These are phyloP conservation scores for Seira musarum DNA, from an alignment of 2,888 invertebrate species.

Conservation along the genomic window DNA sequence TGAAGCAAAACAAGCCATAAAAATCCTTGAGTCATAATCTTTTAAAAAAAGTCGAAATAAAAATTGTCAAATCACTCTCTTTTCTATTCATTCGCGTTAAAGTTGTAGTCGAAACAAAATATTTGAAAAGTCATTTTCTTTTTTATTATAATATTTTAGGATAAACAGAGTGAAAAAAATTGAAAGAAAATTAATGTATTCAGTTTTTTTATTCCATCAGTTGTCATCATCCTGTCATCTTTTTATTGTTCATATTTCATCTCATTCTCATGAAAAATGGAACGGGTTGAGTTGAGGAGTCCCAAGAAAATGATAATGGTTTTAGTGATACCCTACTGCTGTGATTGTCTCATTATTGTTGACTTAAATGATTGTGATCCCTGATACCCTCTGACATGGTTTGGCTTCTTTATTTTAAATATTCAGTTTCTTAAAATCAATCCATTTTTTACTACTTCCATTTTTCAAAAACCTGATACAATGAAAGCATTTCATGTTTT, in stretches of 20 bases:
- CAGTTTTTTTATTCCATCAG: not conserved
- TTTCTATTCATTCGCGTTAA: not conserved
- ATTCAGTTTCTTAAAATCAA: conserved; percentile 1
- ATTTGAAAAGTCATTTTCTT: not conserved
- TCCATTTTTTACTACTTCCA: not conserved
- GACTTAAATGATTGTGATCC: not conserved
- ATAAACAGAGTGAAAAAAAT: conserved; percentile 12
- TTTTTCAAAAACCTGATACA: no score
- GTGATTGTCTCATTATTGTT: not conserved
- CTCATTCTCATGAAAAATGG: conserved; percentile 3
- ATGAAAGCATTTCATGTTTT: not conserved
- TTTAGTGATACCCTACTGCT: not conserved
- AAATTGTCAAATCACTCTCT: conserved; percentile 44
- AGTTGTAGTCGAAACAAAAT: not conserved
- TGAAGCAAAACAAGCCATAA: conserved; percentile 2
- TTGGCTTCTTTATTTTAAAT: conserved; percentile 4
- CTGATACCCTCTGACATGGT: conserved; percentile 5
- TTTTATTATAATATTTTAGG: conserved; percentile 2
- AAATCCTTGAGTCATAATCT: not conserved
- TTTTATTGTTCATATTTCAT: conserved; percentile 11
- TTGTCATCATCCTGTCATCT: conserved; percentile 5
- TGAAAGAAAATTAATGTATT: conserved; percentile 2
- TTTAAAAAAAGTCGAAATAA: conserved; percentile 12
- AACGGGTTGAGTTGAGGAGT: conserved; percentile 2
- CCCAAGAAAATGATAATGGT: not conserved